Percentiles rank a stretch among this genome's conserved stretches.
Conservation (phyloP, 2,888 invertebrate species). For the Morinoia aosen region DNA sequence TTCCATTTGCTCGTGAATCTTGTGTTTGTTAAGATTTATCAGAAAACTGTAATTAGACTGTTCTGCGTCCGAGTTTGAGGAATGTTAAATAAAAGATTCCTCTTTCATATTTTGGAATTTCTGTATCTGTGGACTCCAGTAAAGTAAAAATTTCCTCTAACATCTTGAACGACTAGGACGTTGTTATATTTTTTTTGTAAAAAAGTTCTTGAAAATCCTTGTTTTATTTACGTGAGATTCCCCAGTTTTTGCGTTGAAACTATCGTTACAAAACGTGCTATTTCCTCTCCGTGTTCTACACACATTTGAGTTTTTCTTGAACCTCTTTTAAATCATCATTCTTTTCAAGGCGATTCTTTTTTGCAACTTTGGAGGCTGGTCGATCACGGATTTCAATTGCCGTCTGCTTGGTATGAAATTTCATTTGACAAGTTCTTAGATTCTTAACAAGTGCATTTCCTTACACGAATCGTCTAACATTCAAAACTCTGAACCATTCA, state of each 20-base stretch:
- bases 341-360: not conserved
- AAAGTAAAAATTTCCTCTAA: not conserved
- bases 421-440: not conserved
- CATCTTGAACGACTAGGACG: not conserved
- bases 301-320: not conserved
- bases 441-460: not conserved
- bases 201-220: constrained; percentile 22
- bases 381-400: not conserved
- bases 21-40: not conserved
- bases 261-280: too few species aligned
- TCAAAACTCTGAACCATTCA: not conserved
- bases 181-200: constrained; percentile 21
- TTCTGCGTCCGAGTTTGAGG: not conserved
- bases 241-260: too few species aligned
- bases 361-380: not conserved
- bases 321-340: not conserved
- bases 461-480: not conserved
- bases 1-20: not conserved
- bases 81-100: not conserved
- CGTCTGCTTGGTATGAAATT: not conserved
- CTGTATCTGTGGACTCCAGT: not conserved
- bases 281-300: not conserved
- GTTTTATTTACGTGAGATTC: not conserved
- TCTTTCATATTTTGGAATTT: not conserved
- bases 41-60: not conserved